These are phyloP conservation scores for Luscinia megarhynchos DNA, from an alignment of 2,797 vertebrate genomes.

Conservation along the genomic window DNA sequence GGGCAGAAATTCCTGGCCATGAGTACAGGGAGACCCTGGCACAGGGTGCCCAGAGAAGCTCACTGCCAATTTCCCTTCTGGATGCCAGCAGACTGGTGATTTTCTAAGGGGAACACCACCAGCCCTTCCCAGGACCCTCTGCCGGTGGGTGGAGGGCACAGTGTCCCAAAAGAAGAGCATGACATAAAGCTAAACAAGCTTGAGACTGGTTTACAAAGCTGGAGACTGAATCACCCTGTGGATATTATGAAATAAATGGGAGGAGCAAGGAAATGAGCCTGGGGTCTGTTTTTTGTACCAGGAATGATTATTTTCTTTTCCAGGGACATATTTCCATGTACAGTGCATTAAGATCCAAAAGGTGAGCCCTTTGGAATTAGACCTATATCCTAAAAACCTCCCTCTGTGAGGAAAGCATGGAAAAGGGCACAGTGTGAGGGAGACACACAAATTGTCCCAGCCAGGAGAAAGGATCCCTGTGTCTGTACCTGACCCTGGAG, in stretches of 20 bases:
- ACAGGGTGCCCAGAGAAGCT: not conserved
- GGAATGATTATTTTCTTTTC: not conserved
- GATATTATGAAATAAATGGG: not conserved
- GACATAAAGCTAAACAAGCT: not conserved
- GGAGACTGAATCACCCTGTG: not conserved
- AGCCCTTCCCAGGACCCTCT: not conserved
- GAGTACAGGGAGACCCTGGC: too few relatives aligned
- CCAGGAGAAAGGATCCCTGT: not conserved
- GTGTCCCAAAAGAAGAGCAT: not conserved
- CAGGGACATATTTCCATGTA: fast-evolving
- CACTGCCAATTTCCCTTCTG: not conserved
- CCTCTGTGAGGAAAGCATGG: not conserved
- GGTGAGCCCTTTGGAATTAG: not conserved
- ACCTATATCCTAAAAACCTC: not conserved
- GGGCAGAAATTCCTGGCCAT: too few relatives aligned
- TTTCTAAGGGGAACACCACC: not conserved
- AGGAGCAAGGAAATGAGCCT: not conserved
- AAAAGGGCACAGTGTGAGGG: not conserved
- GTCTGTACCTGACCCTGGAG: not conserved
- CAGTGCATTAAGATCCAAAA: not conserved
- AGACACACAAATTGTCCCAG: too few relatives aligned
- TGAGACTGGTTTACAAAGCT: not conserved
- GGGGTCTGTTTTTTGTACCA: not conserved
- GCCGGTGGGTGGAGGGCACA: fast-evolving
- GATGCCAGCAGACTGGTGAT: not conserved